These are phyloP conservation scores for Trichogramma pretiosum DNA, from an alignment of 1,140 invertebrate genomes.

Conservation along the genomic window DNA sequence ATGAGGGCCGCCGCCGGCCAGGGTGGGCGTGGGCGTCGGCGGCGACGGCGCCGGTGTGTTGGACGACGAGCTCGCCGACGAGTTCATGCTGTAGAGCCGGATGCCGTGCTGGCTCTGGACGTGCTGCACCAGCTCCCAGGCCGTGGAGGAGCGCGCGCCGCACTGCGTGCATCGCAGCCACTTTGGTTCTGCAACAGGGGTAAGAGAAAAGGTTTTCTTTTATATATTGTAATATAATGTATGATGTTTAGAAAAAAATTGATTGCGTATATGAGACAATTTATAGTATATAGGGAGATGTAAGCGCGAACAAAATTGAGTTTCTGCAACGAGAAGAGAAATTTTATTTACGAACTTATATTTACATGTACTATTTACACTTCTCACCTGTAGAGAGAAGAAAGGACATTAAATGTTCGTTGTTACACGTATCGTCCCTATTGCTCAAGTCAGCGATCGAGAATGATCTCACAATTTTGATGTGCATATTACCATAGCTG, in stretches of 20 bases:
- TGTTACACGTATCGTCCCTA: too few relatives aligned
- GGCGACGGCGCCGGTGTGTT: slow-evolving; percentile 42
- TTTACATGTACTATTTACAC: too few relatives aligned
- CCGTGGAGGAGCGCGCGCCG: slow-evolving; percentile 78
- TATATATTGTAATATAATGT: too few relatives aligned
- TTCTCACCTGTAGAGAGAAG: too few relatives aligned
- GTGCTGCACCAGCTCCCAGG: slow-evolving; percentile 90
- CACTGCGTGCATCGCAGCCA: slow-evolving; percentile 92
- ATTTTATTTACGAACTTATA: too few relatives aligned
- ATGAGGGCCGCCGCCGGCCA: too few relatives aligned
- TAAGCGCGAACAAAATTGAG: background rate
- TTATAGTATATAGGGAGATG: background rate
- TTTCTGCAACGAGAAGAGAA: slow-evolving; percentile 1
- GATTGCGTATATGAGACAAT: too few relatives aligned
- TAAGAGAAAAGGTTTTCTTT: slow-evolving; percentile 31
- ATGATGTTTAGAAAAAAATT: too few relatives aligned
- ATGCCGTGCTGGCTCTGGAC: slow-evolving; percentile 89
- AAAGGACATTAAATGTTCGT: too few relatives aligned
- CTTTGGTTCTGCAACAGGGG: slow-evolving; percentile 80
- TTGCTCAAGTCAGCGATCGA: too few relatives aligned
- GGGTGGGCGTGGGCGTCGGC: slow-evolving; percentile 36
- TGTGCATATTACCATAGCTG: too few relatives aligned
- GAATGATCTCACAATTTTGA: too few relatives aligned
- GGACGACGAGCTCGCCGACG: slow-evolving; percentile 40
- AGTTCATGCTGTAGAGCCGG: slow-evolving; percentile 76